Evolutionary conservation across 92 coral and sea anemone species (phyloP), one percentile per base, ranked within the genome.

Genomic region (Phenganax marumi): DNA sequence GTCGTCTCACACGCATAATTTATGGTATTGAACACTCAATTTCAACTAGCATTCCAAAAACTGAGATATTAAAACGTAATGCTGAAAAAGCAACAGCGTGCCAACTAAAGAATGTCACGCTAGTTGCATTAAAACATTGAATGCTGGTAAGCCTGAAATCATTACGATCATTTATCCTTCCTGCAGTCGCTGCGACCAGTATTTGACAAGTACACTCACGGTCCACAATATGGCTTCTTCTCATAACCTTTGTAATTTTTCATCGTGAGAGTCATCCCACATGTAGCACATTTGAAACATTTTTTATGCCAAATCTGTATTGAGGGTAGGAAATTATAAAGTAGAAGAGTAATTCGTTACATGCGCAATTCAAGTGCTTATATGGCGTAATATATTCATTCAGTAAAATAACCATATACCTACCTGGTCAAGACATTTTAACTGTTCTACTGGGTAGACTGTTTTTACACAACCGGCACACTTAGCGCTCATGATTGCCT

Each of bases 391-490:
- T 64, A 64, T 64, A 64, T 64, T 64, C 70, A 64, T 64, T 19
- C 21, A 16, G n/a, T 6, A 12, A 58, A 14, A 16, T 7, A 58
- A 58, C 22, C 65, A 58, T 5, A 33, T 33, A 58, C 12, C 24
- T 89, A 92, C 98, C 98, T 95, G 93, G 64, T 95, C 98, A 5
- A 95, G 93, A 65, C 98, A 95, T 84, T 83, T 90, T n/a, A 95
- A 90, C 77, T 95, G 93, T 73, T 95, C 98, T 90, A 95, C 81
- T 16, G 98, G 98, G 84, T 95, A 95, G 58, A 90, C 98, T 10
- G 92, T 91, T 74, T 95, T 95, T 21, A 39, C 61, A 53, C 98
- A 95, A 22, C 88, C 85, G 54, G 98, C 92, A 86, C 98, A 95
- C 72, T 47, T 82, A 19, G 95, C 90, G 86, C 91, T 95, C 98